Evolutionary conservation across 2,113 vertebrate genomes (phyloP).

Genomic region (Eclectus roratus): DNA sequence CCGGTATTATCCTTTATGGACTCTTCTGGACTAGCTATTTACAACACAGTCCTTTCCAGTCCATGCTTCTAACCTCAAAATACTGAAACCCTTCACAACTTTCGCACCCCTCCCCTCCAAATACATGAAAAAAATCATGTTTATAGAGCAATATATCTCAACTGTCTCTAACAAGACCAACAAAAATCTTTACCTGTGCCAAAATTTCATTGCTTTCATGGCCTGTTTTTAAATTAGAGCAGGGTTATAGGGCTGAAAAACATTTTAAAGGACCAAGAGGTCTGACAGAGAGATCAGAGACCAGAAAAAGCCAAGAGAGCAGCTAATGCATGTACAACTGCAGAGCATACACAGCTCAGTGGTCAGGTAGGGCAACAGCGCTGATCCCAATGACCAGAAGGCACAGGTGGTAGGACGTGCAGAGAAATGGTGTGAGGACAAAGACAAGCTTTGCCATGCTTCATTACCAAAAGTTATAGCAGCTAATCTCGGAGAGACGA

Average conservation of each 20-base stretch:
- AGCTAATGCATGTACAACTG: background rate
- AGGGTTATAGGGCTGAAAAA: background rate
- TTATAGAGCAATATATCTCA: background rate
- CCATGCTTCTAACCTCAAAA: background rate
- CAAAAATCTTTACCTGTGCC: background rate
- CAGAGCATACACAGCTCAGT: background rate
- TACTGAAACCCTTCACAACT: background rate
- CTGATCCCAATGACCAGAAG: background rate
- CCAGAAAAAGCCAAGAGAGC: background rate
- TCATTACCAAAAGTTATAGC: background rate
- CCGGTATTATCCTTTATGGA: background rate
- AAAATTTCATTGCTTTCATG: background rate
- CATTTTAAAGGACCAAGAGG: background rate
- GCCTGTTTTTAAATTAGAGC: background rate
- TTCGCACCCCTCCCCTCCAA: background rate
- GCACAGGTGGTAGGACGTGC: background rate
- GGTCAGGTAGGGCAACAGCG: background rate
- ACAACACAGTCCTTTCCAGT: background rate
- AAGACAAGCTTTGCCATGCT: rapidly evolving
- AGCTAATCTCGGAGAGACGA: background rate
- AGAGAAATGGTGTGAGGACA: background rate
- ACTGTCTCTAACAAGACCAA: background rate
- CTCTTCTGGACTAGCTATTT: background rate
- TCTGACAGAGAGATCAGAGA: background rate
- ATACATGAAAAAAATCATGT: background rate